Base-by-base conservation (phyloP, 2,888 invertebrate species). In the Globia sparganii region DNA sequence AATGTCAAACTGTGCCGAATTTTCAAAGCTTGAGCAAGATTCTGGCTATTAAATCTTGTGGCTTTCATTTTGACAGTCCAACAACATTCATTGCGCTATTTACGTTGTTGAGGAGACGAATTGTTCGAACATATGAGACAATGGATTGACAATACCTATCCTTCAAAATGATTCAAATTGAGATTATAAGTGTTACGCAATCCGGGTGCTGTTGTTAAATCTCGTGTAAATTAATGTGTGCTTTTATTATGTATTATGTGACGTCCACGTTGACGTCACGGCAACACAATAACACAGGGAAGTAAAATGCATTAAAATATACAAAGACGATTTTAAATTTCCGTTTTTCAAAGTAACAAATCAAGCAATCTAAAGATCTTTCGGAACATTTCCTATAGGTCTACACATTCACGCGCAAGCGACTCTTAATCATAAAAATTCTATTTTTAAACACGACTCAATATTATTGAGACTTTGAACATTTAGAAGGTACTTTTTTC, bases 321-420 rank as follows among this genome's bases (percentile, higher is more conserved):
- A 9, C 5, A 37, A 37, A 37, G 37, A 37, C 37, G 9, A 37
- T 37, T 37, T 37, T 37, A 9, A 37, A 37, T 37, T 34, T 37
- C 37, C 37, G 37, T 37, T n/a, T n/a, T n/a, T n/a, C n/a, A 37
- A 59, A 37, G n/a, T 37, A 34, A 77, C 53, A 62, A 69, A 77
- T 77, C 43, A 69, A 61, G 25, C 0, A 18, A 77, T 77, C 53
- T 62, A 34, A 13, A 77, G 13, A 43, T 43, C 53, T 43, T 43
- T 62, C 25, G 43, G 2, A 62, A 25, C 37, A 69, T 34, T 77
- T 53, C 9, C 28, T 34, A 6, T 25, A 9, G 9, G 34, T 40
- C 3, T 1, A 40, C 67, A 66, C 61, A 28, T 76, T 77, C 67
- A 61, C 53, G n/a, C 18, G 34, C 68, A 53, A 13, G 3, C 1